Conservation (phyloP, 2,888 invertebrate species). For the Drosophila acutilabella region DNA sequence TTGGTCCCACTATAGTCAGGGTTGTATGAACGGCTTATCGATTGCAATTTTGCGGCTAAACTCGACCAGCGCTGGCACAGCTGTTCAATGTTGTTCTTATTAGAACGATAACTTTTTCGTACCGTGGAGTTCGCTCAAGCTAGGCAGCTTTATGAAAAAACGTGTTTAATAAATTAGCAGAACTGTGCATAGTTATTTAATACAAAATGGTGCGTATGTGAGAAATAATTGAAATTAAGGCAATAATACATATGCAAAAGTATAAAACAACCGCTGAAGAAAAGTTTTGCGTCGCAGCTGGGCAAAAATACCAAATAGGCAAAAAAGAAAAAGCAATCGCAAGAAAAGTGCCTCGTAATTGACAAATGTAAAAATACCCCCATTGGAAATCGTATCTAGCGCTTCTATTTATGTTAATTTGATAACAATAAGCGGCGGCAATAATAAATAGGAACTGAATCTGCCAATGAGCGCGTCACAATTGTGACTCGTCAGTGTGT, state of each 20-base stretch:
- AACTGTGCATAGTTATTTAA: conserved; percentile 8
- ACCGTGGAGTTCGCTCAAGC: conserved; percentile 37
- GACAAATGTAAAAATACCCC: conserved; percentile 39
- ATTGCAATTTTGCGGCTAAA: background rate
- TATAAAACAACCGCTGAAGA: conserved; percentile 14
- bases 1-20: background rate
- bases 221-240: conserved; percentile 2
- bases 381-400: conserved; percentile 32
- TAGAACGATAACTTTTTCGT: conserved; percentile 49
- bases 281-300: conserved; percentile 41
- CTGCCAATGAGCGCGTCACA: conserved; percentile 27
- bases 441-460: conserved; percentile 26
- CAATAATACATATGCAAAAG: background rate
- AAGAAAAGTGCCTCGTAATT: conserved; percentile 46
- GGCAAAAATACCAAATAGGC: conserved; percentile 46
- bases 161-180: conserved; percentile 54
- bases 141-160: conserved; percentile 48
- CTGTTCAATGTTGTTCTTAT: conserved; percentile 68
- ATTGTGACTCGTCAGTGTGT: conserved; percentile 26
- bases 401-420: conserved; percentile 58
- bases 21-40: conserved; percentile 1
- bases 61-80: conserved; percentile 32
- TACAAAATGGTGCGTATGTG: background rate
- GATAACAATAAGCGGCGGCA: conserved; percentile 68
- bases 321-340: conserved; percentile 27